Evolutionary conservation across 2,797 vertebrate genomes (phyloP).

Genomic region (Alcedo atthis): DNA sequence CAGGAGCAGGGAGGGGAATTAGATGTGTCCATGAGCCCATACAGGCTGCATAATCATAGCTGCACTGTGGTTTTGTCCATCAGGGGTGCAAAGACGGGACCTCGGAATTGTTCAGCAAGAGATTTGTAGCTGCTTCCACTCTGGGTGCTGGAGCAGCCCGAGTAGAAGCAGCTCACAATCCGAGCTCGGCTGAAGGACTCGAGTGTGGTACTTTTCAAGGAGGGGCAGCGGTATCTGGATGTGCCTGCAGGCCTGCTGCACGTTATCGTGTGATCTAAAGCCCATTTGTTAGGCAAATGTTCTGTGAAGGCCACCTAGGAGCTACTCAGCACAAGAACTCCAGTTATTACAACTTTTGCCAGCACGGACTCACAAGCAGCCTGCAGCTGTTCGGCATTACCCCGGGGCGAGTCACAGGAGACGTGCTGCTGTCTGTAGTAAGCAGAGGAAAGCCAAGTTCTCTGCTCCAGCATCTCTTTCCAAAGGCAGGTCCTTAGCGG

Average conservation of each 20-base stretch:
- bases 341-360: slow-evolving; percentile 30
- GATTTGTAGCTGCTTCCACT: background rate
- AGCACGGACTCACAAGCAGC: slow-evolving; percentile 36
- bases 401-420: background rate
- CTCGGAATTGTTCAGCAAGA: background rate
- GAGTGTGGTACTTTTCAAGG: background rate
- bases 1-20: background rate
- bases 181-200: background rate
- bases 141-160: background rate
- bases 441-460: background rate
- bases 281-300: slow-evolving; percentile 67
- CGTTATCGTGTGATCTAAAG: slow-evolving; percentile 44
- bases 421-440: background rate
- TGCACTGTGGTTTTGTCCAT: background rate
- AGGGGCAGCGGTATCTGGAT: slow-evolving; percentile 19
- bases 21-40: background rate
- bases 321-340: slow-evolving; percentile 6
- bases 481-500: background rate
- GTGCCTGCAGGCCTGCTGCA: slow-evolving; percentile 12
- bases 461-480: background rate
- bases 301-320: slow-evolving; percentile 54
- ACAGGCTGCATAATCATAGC: background rate
- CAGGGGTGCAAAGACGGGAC: background rate
- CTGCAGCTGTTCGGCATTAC: slow-evolving; percentile 27
- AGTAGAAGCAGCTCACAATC: background rate